A percentile compares a stretch with the other conserved stretches of the same genome.
phyloP scores from a whole-genome alignment of 2,113 vertebrate species.

The Lasiurus cinereus region DNA sequence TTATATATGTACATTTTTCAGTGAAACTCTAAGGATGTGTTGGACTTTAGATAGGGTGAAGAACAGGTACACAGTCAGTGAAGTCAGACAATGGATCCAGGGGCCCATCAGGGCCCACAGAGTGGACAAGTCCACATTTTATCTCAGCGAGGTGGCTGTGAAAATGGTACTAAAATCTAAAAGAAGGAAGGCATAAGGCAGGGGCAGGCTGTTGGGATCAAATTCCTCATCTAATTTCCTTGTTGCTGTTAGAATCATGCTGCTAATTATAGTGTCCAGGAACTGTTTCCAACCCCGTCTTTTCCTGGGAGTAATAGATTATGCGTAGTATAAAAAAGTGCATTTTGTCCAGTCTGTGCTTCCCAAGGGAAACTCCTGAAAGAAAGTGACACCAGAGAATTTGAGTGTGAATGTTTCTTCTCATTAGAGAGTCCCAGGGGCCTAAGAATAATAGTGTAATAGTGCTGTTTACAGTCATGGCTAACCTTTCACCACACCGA shows the following conservation, averaged over 20 bases:
- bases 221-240: conserved; percentile 31
- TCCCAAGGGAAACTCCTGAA: conserved; percentile 48
- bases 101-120: no score
- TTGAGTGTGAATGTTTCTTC: conserved; percentile 59
- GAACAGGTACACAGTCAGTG: not conserved
- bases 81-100: not conserved
- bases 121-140: not conserved
- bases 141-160: not conserved
- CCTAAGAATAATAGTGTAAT: conserved; percentile 12
- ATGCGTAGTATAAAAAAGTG: conserved; percentile 23
- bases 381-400: conserved; percentile 68
- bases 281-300: conserved; percentile 3
- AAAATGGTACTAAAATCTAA: conserved; percentile 13
- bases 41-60: not conserved
- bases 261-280: conserved; percentile 46
- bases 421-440: conserved; percentile 70
- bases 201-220: not conserved
- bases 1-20: not conserved
- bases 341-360: conserved; percentile 41
- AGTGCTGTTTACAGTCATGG: conserved; percentile 61
- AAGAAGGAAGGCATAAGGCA: not conserved
- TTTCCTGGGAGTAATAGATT: conserved; percentile 50
- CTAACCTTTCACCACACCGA: conserved; percentile 22
- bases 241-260: not conserved
- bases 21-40: not conserved